Evolutionary conservation across 1,140 invertebrate species (phyloP).

Genomic region (Drosophila bipectinata): DNA sequence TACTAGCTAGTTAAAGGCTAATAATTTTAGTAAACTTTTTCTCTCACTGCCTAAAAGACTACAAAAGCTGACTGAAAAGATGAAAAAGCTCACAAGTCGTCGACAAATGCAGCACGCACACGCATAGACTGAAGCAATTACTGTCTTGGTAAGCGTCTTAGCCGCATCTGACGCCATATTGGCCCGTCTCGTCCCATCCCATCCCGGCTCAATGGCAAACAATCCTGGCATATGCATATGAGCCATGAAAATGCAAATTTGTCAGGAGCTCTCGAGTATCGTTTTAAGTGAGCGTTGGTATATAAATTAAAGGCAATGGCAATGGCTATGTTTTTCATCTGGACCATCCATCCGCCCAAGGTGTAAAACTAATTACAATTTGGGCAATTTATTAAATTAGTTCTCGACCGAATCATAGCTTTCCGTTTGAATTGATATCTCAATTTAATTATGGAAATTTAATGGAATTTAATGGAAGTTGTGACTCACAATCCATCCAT

Average conservation of each 20-base stretch:
- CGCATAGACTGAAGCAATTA: constrained; percentile 41
- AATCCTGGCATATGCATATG: constrained; percentile 27
- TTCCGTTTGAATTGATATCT: constrained; percentile 22
- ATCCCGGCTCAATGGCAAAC: constrained; percentile 6
- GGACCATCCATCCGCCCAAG: constrained; percentile 1
- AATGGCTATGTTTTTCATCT: constrained; percentile 8
- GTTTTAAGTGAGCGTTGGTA: neutral
- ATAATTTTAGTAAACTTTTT: too few species aligned
- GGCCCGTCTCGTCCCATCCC: neutral
- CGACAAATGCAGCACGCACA: constrained; percentile 55
- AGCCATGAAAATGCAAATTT: constrained; percentile 41
- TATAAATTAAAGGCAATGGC: constrained; percentile 27
- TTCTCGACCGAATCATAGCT: too few species aligned
- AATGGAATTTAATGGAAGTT: constrained; percentile 14
- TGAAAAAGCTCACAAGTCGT: constrained; percentile 50
- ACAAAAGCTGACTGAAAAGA: neutral
- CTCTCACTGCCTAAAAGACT: neutral
- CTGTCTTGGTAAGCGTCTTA: constrained; percentile 50
- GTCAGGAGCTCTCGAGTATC: neutral
- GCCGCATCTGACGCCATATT: constrained; percentile 9
- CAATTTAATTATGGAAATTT: constrained; percentile 37
- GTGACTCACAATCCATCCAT: constrained; percentile 3
- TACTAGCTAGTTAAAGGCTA: too few species aligned
- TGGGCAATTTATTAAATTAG: constrained; percentile 45
- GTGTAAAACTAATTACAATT: constrained; percentile 51